phyloP scores from a whole-genome alignment of 2,113 vertebrate species.

The Heterotilapia buettikoferi region DNA sequence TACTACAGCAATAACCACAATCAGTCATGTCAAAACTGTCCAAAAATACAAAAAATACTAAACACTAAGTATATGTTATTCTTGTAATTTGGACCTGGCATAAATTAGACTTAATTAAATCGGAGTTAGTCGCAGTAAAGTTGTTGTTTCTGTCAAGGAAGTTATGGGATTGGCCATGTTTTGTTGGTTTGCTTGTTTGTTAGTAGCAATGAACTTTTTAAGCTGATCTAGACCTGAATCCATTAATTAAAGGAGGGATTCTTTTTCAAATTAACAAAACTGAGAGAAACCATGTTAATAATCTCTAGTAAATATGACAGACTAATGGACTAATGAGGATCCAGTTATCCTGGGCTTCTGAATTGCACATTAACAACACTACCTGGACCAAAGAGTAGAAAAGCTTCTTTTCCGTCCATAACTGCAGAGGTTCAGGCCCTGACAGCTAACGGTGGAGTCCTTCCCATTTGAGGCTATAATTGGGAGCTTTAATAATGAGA shows the following conservation, averaged over 20 bases:
- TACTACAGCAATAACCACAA: neutral
- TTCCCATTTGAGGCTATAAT: neutral
- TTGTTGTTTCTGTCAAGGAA: neutral
- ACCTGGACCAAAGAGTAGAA: neutral
- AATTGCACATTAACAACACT: neutral
- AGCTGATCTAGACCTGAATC: neutral
- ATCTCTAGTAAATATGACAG: neutral
- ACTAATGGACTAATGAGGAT: neutral
- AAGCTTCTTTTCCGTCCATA: neutral
- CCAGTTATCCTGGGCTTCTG: neutral
- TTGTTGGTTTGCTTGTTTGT: neutral
- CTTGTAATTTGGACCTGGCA: neutral
- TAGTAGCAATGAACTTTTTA: neutral
- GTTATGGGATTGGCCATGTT: neutral
- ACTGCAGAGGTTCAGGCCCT: neutral
- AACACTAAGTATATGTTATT: neutral
- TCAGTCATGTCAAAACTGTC: neutral
- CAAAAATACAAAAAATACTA: neutral
- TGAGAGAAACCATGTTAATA: neutral
- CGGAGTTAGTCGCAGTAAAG: neutral
- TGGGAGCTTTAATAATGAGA: neutral
- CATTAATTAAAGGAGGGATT: neutral
- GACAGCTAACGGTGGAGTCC: neutral
- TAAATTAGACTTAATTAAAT: neutral
- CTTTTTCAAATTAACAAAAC: neutral